A percentile compares a stretch with the other conserved stretches of the same genome.
Conservation (phyloP, 2,888 invertebrate species). For the Temnothorax rugatulus region DNA sequence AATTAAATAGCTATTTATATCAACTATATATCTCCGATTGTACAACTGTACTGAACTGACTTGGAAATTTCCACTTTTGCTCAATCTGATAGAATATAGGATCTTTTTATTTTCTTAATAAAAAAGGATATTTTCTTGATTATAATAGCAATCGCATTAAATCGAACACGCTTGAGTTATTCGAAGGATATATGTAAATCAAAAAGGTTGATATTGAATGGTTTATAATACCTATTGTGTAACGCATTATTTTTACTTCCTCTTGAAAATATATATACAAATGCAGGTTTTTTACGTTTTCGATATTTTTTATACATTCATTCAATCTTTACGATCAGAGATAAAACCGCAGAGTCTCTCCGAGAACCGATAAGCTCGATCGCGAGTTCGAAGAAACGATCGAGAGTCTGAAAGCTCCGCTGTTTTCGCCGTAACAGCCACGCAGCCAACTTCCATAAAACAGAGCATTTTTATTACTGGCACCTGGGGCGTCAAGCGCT, state of each 20-base stretch:
- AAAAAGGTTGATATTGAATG: not conserved
- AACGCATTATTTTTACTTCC: not conserved
- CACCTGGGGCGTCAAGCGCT: not conserved
- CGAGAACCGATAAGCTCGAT: not conserved
- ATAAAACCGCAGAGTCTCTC: not conserved
- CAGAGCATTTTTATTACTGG: constrained; percentile 7
- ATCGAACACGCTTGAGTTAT: not conserved
- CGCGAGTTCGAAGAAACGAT: not conserved
- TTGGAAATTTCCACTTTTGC: not conserved
- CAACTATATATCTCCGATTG: not conserved
- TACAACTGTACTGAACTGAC: not conserved
- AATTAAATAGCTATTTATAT: not conserved
- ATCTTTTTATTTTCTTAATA: not conserved
- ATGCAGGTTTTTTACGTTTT: not conserved
- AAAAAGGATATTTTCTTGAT: not conserved
- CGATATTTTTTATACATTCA: not conserved
- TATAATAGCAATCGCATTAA: not conserved
- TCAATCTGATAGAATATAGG: not conserved
- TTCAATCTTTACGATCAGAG: not conserved
- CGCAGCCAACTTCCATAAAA: not conserved
- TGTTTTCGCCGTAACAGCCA: too few species aligned
- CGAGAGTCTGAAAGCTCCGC: not conserved
- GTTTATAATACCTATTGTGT: not conserved
- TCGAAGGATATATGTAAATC: not conserved
- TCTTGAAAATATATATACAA: not conserved